Evolutionary conservation across 2,113 vertebrate genomes (phyloP), one percentile per base, ranked within the genome.

Genomic region (Rhombomys opimus): DNA sequence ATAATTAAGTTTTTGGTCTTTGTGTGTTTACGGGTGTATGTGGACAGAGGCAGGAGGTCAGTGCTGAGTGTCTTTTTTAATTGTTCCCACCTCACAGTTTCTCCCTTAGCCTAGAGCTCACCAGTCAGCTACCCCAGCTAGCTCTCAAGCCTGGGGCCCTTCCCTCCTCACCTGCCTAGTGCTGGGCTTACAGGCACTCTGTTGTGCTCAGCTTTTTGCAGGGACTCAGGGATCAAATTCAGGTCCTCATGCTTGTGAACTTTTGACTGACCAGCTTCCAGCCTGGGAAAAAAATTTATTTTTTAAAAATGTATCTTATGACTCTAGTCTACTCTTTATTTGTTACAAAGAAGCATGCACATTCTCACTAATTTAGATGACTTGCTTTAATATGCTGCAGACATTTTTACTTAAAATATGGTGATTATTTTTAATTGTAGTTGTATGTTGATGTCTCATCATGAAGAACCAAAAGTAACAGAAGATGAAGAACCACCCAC

Each of bases 361-460:
- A 30, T 68, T 93, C 25, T 94, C 35, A 50, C 7, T 94, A 70
- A 91, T 91, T 89, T 94, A 65, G 50, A 80, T 18, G 63, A 4
- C 32, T 95, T 82, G 15, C 46, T 94, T 95, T 87, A 92, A 20
- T 95, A 65, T 78, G 9, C 65, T 96, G 3, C 13, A 87, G 50
- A 61, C 10, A 27, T 59, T 96, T 85, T 54, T 46, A 90, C 85
- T 88, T 90, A 77, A 93, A 96, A 75, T 23, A 11, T 92, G 27
- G 25, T 30, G 61, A 35, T 63, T 57, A 75, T 96, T 90, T 87
- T 52, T 22, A 20, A 95, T 97, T 87, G 54, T 98, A 99, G 99
- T 98, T 99, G 99, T 98, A 99, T 99, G 99, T 97, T 99, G 98
- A 99, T 99, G 98, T 99, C 98, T 98, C 98, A 99, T 98, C 98